Conservation (phyloP, 1,140 invertebrate species). For the Camponotus vicinus region DNA sequence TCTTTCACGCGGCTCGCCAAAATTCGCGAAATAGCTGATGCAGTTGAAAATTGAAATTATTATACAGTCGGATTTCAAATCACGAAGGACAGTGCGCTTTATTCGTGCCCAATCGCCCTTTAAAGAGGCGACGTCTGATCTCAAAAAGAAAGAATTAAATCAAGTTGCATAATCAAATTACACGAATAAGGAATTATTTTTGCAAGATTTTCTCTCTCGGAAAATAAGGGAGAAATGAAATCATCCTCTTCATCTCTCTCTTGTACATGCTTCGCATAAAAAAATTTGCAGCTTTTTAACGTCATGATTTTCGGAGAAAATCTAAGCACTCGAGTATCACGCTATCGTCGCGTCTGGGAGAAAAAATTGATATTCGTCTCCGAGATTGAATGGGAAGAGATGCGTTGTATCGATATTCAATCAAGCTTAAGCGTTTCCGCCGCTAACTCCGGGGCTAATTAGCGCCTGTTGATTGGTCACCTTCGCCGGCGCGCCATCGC, state of each 20-base stretch:
- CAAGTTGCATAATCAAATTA: not conserved
- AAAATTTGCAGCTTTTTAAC: too few relatives aligned
- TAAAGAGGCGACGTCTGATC: not conserved
- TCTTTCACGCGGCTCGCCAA: constrained; percentile 27
- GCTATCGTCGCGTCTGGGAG: too few relatives aligned
- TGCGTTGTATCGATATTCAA: not conserved
- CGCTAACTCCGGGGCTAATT: constrained; percentile 71
- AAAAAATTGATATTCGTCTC: too few relatives aligned
- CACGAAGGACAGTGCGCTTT: not conserved
- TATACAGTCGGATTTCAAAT: too few relatives aligned
- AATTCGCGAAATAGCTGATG: not conserved
- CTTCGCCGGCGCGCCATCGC: constrained; percentile 65
- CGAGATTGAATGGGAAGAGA: too few relatives aligned
- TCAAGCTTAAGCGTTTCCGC: constrained; percentile 54
- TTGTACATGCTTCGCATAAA: too few relatives aligned
- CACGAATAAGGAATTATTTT: too few relatives aligned
- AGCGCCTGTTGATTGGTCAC: constrained; percentile 79
- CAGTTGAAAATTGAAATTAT: not conserved
- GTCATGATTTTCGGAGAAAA: too few relatives aligned
- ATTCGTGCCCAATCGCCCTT: constrained; percentile 33
- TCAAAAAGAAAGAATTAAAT: not conserved
- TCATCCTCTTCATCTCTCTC: too few relatives aligned
- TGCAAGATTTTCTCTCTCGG: too few relatives aligned
- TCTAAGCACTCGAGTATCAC: too few relatives aligned
- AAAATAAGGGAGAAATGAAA: too few relatives aligned